A percentile compares a stretch with the other conserved stretches of the same genome.
Evolutionary conservation across 2,113 vertebrate species (phyloP).

Genomic region (Caracal caracal): DNA sequence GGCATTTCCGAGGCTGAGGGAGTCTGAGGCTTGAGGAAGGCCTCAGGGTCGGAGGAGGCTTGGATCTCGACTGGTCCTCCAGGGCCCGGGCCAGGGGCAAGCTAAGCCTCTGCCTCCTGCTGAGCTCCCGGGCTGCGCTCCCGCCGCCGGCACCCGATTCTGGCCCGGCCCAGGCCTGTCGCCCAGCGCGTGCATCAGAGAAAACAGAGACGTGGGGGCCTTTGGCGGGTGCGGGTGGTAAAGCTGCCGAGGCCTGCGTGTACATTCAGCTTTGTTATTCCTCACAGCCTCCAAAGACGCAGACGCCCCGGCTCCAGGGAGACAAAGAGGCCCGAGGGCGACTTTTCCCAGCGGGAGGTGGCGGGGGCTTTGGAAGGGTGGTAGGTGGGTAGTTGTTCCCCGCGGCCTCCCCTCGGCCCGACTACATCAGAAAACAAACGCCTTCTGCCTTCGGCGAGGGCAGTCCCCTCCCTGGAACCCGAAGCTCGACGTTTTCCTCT

Average conservation of each 20-base stretch:
- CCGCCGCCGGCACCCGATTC: fast-evolving
- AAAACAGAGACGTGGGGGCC: fast-evolving
- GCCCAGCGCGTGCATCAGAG: not conserved
- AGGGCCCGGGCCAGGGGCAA: not conserved
- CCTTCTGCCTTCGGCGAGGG: not conserved
- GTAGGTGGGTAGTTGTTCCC: not conserved
- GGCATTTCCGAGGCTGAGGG: no score
- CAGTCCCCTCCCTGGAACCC: no score
- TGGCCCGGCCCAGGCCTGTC: not conserved
- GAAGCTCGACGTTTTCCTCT: not conserved
- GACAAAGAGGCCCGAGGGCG: not conserved
- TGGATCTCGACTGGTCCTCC: not conserved
- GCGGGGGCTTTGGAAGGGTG: not conserved
- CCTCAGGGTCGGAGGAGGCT: not conserved
- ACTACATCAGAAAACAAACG: not conserved
- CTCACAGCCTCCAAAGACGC: not conserved
- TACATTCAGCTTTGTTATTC: not conserved
- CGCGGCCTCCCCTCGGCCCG: fast-evolving
- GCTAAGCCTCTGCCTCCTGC: not conserved
- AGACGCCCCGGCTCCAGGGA: not conserved
- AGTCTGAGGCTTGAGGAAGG: not conserved
- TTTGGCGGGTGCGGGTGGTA: fast-evolving
- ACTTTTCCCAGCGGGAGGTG: not conserved
- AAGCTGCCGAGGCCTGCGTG: not conserved
- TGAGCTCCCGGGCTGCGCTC: not conserved